Percentiles rank a stretch among this genome's conserved stretches.
phyloP scores from a whole-genome alignment of 2,888 invertebrate species.

The Oligia latruncula region DNA sequence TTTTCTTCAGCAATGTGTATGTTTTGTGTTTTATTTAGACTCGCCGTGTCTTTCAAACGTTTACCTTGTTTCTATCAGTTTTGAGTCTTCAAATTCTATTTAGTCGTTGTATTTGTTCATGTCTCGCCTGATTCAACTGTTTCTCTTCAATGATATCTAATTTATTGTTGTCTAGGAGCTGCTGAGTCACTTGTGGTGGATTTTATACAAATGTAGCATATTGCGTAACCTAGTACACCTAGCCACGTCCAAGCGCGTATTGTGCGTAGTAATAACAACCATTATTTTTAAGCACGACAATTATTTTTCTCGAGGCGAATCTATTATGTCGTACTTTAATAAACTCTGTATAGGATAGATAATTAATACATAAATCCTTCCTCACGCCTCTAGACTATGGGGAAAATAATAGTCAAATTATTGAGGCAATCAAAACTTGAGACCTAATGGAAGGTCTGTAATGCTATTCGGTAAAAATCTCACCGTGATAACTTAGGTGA shows the following conservation, averaged over 20 bases:
- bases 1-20: slow-evolving; percentile 25
- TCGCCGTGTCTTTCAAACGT: slow-evolving; percentile 16
- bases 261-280: not conserved
- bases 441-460: too few species aligned
- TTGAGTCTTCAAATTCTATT: slow-evolving; percentile 23
- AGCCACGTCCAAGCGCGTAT: not conserved
- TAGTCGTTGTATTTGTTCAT: slow-evolving; percentile 32
- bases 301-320: not conserved
- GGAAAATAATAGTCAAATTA: not conserved
- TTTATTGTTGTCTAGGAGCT: slow-evolving; percentile 4
- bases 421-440: not conserved
- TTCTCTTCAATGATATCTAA: slow-evolving; percentile 28
- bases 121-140: slow-evolving; percentile 30
- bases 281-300: too few species aligned
- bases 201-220: slow-evolving; percentile 1
- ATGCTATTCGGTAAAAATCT: too few species aligned
- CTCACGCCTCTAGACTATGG: not conserved
- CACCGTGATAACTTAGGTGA: too few species aligned
- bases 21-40: slow-evolving; percentile 55
- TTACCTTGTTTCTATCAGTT: slow-evolving; percentile 22
- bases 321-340: not conserved
- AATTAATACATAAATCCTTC: not conserved
- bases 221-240: not conserved
- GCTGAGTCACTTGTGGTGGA: slow-evolving; percentile 6
- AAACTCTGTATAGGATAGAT: not conserved